Evolutionary conservation across 2,113 vertebrate species (phyloP).

Genomic region (Desmodus rotundus): DNA sequence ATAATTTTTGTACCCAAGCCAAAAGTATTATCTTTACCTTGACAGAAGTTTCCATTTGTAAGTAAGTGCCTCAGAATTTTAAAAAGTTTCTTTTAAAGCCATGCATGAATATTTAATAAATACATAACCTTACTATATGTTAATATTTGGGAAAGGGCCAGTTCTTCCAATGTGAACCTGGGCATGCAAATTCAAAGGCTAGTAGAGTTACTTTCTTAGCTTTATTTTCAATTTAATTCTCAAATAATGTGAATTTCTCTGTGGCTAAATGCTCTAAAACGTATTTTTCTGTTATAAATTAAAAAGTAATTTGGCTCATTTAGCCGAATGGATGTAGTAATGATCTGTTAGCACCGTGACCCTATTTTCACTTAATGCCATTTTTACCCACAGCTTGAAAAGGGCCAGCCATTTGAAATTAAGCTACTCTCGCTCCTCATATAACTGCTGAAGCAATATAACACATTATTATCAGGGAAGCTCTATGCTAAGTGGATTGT

Average conservation of each 20-base stretch:
- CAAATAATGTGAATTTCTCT: neutral
- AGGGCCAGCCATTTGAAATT: neutral
- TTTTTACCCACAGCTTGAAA: neutral
- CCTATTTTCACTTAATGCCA: neutral
- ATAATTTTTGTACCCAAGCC: neutral
- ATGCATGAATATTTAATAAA: neutral
- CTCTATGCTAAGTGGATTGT: conserved; percentile 26
- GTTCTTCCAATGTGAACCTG: neutral
- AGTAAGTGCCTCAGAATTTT: neutral
- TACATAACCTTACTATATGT: neutral
- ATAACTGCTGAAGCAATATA: conserved; percentile 26
- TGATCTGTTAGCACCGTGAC: neutral
- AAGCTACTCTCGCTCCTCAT: neutral
- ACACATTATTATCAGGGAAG: neutral
- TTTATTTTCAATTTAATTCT: neutral
- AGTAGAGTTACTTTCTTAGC: neutral
- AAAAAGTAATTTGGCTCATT: neutral
- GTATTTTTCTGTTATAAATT: neutral
- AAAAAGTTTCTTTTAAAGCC: neutral
- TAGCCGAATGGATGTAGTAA: neutral
- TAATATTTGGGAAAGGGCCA: neutral
- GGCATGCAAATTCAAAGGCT: neutral
- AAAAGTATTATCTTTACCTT: neutral
- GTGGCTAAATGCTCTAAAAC: neutral
- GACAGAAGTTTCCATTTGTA: neutral